Evolutionary conservation across 2,888 invertebrate species (phyloP).

Genomic region (Cyrtodaria siliqua): DNA sequence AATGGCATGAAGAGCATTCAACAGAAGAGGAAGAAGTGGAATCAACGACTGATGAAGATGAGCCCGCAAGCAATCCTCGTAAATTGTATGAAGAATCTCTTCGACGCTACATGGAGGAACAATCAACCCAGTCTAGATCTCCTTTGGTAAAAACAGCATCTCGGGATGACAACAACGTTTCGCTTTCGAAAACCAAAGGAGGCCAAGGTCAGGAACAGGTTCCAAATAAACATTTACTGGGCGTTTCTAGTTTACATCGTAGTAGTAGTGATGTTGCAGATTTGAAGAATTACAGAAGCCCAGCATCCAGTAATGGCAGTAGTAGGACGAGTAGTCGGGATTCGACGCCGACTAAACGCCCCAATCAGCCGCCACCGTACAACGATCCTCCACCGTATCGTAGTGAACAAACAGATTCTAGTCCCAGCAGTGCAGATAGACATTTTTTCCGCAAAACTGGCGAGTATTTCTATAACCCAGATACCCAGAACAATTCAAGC

Average conservation of each 20-base stretch:
- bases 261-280: slow-evolving; percentile 66
- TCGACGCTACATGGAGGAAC: slow-evolving; percentile 66
- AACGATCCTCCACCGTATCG: slow-evolving; percentile 63
- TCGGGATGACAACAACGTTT: slow-evolving; percentile 24
- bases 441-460: slow-evolving; percentile 63
- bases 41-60: slow-evolving; percentile 43
- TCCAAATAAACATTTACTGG: neutral
- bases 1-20: slow-evolving; percentile 25
- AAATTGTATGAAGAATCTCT: slow-evolving; percentile 80
- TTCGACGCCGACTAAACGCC: slow-evolving; percentile 37
- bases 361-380: slow-evolving; percentile 57
- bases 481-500: slow-evolving; percentile 32
- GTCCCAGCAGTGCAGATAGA: slow-evolving; percentile 61
- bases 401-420: slow-evolving; percentile 57
- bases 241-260: slow-evolving; percentile 45
- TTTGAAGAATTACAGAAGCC: slow-evolving; percentile 19
- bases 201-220: slow-evolving; percentile 5
- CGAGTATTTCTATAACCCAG: slow-evolving; percentile 35
- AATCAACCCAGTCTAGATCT: slow-evolving; percentile 26
- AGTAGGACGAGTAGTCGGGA: slow-evolving; percentile 24
- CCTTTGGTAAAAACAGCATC: slow-evolving; percentile 53
- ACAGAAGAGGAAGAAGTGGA: slow-evolving; percentile 31
- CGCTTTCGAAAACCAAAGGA: slow-evolving; percentile 53
- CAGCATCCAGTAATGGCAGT: slow-evolving; percentile 12
- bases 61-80: slow-evolving; percentile 60